Evolutionary conservation across 2,113 vertebrate genomes (phyloP), one percentile per base, ranked within the genome.

Genomic region (Melanocharis versteri): DNA sequence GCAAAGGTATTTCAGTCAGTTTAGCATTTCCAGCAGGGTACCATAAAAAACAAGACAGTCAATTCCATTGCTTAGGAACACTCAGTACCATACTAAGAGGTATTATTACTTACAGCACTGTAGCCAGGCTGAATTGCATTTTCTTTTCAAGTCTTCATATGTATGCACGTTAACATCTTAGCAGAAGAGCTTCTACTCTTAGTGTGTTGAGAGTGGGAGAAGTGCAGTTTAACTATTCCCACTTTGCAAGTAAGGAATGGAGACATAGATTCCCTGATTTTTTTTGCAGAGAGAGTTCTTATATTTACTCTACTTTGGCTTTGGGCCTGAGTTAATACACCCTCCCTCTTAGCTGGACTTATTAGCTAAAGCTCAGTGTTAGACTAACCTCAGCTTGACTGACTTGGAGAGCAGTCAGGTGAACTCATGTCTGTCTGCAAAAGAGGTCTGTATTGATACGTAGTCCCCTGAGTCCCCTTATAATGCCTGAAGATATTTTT

Each of bases 371-470:
- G 23, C 79, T 80, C 39, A 33, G 28, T 62, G 35, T 65, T 72
- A 28, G n/a, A n/a, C 53, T 90, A 88, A 83, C 83, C 58, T 77
- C 66, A 77, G 22, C 48, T 69, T 68, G 57, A 61, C 28, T 83
- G 54, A 82, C 50, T 86, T 92, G 54, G 76, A 93, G 79, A 94
- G 54, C 31, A 88, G 77, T 80, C 68, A 83, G 83, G 88, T 86
- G 79, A 95, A 86, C 83, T 94, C 85, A 73, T 58, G 75, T 93
- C 82, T 92, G 71, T 69, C 94, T 94, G 71, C 69, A 65, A 69
- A 87, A 72, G 65, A 64, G 61, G 70, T 79, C 82, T 85, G 21
- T 88, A 88, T 65, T 82, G 53, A 82, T 22, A 28, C 61, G 69
- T 2, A 35, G 76, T 70, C 90, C 51, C 44, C 11, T 13, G 42